Evolutionary conservation across 1,140 invertebrate species (phyloP), one percentile per base, ranked within the genome.

Genomic region (Drosophila gunungcola): DNA sequence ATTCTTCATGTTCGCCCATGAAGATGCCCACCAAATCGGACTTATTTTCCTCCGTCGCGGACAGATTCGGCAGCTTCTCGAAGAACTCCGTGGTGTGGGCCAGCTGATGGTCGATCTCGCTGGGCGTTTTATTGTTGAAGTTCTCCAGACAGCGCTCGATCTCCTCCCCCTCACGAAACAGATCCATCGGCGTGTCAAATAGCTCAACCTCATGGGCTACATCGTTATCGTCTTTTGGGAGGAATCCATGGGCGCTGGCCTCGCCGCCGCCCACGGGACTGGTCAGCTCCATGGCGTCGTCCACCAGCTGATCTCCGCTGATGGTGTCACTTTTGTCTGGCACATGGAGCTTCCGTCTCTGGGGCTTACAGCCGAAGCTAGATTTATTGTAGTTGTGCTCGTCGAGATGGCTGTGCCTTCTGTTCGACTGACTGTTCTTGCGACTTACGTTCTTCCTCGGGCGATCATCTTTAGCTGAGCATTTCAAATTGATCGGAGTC

Each of bases 401-500:
- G 12, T 10, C n/a, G 10, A 54, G 16, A 27, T 11, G 3, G 10
- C 9, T 36, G 3, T 7, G 4, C 4, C 11, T 13, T 1, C 21
- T 27, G 4, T 4, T 9, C 4, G n/a, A 38, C n/a, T 11, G 32
- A 21, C 3, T 25, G 4, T 4, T 12, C 11, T 32, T 25, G 1
- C 11, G 11, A 4, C 1, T 11, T 5, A 12, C 2, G n/a, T 46
- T 11, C 25, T 27, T 46, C 5, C 3, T 11, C 12, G 5, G 21
- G 5, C 5, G 4, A 7, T 1, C 45, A 27, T 25, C 25, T 11
- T 12, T 27, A 12, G 12, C 25, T 27, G 25, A 7, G 2, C 27
- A n/a, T 41, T 58, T 36, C 43, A 84, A 73, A 53, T 85, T 38
- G 4, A 69, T 21, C 6, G 73, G 27, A 11, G 9, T 12, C 4